Evolutionary conservation across 2,113 vertebrate species (phyloP), one percentile per base, ranked within the genome.

Genomic region (Thalassoma bifasciatum): DNA sequence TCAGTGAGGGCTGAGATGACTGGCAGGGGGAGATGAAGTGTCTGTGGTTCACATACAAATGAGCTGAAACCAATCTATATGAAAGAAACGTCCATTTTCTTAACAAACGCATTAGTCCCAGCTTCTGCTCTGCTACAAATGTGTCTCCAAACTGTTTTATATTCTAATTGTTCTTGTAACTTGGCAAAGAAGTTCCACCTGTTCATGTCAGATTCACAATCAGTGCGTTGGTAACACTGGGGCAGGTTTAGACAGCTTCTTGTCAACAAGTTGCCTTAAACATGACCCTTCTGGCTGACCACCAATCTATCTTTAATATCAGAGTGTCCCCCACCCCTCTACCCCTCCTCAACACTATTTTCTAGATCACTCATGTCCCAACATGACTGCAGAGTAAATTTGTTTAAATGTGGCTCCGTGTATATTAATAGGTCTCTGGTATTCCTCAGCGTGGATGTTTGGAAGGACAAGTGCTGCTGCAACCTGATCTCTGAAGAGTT

Each of bases 361-460:
- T 3, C 49, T 24, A 52, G 36, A 5, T 38, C 61, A 42, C 40
- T 21, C 5, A 2, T 52, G 26, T 42, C 58, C 63, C 52, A 38
- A 60, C 37, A 10, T 30, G 65, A 53, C 67, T 34, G 23, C 14
- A 34, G 26, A 67, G 42, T 42, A n/a, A 40, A 52, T 54, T 21
- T 56, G 22, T 74, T 60, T 36, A 46, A 21, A 36, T 13, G 54
- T 30, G 14, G 24, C 37, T 61, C 44, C 57, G 23, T 56, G 56
- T 62, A 4, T 66, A 76, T 70, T 66, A 50, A 73, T 58, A 79
- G 47, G 17, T 22, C 10, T 44, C 61, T 51, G 40, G 37, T 54
- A 2, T 63, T 40, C 1, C 36, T 50, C 54, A 36, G 6, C 24
- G 54, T 46, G 24, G 30, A 19, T 59, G 57, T 58, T 51, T 56